Evolutionary conservation across 2,888 invertebrate species (phyloP), one percentile per base, ranked within the genome.

Genomic region (Eubasilissa splendida): DNA sequence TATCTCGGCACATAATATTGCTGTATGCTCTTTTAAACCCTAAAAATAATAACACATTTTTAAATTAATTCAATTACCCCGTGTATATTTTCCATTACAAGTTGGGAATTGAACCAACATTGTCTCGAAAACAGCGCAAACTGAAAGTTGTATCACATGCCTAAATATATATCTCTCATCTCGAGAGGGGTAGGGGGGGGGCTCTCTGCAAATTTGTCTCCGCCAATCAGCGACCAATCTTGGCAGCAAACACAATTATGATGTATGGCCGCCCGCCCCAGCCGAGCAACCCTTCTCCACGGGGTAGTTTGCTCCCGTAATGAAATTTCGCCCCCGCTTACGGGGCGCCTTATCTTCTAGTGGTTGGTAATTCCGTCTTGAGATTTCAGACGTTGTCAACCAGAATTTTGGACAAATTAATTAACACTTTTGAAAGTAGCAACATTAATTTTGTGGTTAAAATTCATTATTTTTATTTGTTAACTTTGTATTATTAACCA

Each of bases 191-290:
- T 42, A 52, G 50, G 3, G 68, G 50, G 52, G 52, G 42, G n/a
- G 12, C 7, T 66, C 66, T 68, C 22, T 68, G 68, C 59, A 59
- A 74, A 74, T 74, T 74, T 74, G 59, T 76, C 52, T 63, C 63
- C 52, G 14, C 82, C 82, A 78, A 82, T 82, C 80, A 78, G 78
- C 78, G 77, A 65, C 80, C 80, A 80, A 78, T 78, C 82, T 80
- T 75, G 80, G 75, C 54, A 58, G 78, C 78, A 82, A 82, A 82
- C 82, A 82, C 77, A 65, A 77, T 80, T 80, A 80, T 80, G 78
- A 76, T 70, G 80, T 80, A 71, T 75, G 73, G 75, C 58, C 77
- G 59, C 68, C 68, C 63, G 52, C 71, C 42, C 53, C 42, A 42
- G 4, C 71, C 71, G 60, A 5, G 33, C 58, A 63, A 33, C 60